Percentiles rank a stretch among this genome's conserved stretches.
phyloP scores from a whole-genome alignment of 2,797 vertebrate species.

The Delichon dasypus region DNA sequence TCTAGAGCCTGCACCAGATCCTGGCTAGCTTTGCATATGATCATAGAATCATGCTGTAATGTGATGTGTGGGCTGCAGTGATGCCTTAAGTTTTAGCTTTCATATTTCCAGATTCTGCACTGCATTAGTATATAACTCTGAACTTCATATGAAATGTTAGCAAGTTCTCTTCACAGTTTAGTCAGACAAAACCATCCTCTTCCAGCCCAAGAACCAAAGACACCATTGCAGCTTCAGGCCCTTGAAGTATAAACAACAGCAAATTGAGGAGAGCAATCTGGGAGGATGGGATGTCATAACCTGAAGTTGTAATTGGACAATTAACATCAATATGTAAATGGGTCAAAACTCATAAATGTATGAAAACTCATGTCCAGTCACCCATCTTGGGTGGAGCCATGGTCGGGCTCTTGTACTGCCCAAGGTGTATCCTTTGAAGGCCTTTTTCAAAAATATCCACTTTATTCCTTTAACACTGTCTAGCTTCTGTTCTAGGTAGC shows the following conservation, averaged over 20 bases:
- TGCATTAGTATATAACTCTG: not conserved
- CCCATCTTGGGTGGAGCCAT: not conserved
- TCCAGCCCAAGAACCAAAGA: not conserved
- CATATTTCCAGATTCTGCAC: not conserved
- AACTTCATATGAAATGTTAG: not conserved
- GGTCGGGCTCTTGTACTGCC: not conserved
- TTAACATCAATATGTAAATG: not conserved
- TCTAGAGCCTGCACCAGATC: not conserved
- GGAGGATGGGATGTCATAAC: not conserved
- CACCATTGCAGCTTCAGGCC: not conserved
- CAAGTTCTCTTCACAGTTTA: not conserved
- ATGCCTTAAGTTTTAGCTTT: not conserved
- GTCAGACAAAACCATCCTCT: not conserved
- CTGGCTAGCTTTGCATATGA: not conserved
- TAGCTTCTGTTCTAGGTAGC: not conserved
- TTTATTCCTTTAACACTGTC: not conserved
- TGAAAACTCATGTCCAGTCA: not conserved
- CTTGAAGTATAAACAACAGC: not conserved
- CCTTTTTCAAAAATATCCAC: not conserved
- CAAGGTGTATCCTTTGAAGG: not conserved
- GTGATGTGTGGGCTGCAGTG: not conserved
- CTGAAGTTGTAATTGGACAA: not conserved
- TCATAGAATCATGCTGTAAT: not conserved
- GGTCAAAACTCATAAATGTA: not conserved
- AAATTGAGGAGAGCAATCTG: not conserved